A percentile compares a stretch with the other conserved stretches of the same genome.
phyloP scores from a whole-genome alignment of 2,888 invertebrate genomes.

The Xanthia togata region DNA sequence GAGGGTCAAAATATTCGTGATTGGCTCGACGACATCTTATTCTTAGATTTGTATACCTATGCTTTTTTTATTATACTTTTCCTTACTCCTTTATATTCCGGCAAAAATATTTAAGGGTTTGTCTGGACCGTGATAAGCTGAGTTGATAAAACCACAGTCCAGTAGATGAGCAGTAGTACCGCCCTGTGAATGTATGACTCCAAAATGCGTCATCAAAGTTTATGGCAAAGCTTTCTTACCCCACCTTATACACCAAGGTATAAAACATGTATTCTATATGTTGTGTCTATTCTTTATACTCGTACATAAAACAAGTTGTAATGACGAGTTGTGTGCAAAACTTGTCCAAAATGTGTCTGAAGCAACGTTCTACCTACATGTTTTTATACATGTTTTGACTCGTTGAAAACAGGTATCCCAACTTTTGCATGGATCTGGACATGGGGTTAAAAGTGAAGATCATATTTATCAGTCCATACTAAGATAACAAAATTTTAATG shows the following conservation, averaged over 20 bases:
- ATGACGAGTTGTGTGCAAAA: background rate
- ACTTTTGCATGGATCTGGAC: background rate
- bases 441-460: background rate
- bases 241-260: background rate
- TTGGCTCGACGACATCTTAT: constrained; percentile 40
- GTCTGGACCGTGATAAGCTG: background rate
- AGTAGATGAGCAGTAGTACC: background rate
- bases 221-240: background rate
- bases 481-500: constrained; percentile 27
- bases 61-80: background rate
- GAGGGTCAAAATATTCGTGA: constrained; percentile 65
- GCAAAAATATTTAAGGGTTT: background rate
- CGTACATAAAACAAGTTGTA: background rate
- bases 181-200: too few species aligned
- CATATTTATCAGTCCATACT: background rate
- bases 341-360: background rate
- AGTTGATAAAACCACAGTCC: background rate
- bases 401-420: background rate
- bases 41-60: constrained; percentile 22
- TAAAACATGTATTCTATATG: background rate
- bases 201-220: background rate
- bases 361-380: background rate
- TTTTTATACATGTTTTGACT: background rate
- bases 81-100: background rate
- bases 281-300: background rate